These are phyloP conservation scores for Drosophila melanogaster DNA, from an alignment of 1,140 invertebrate genomes.

Conservation along the genomic window DNA sequence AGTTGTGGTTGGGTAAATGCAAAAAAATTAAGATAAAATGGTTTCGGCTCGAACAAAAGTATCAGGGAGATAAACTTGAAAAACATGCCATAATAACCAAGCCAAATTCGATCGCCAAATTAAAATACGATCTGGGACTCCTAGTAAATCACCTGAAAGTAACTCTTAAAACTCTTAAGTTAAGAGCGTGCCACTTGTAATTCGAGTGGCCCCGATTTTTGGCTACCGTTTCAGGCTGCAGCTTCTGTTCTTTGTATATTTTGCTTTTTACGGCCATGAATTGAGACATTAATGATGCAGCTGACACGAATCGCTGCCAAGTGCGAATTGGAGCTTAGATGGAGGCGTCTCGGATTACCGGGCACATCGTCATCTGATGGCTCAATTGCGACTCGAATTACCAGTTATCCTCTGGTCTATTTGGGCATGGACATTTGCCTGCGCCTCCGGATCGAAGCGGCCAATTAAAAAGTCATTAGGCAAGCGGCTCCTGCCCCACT, in stretches of 20 bases:
- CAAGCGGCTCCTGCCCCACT: conserved; percentile 8
- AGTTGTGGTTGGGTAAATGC: background rate
- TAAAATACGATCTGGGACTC: background rate
- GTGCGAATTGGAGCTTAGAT: conserved; percentile 69
- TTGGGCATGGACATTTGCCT: conserved; percentile 36
- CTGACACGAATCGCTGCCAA: conserved; percentile 24
- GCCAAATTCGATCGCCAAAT: background rate
- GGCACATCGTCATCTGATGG: conserved; percentile 44
- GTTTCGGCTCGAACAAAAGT: background rate
- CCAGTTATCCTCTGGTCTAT: conserved; percentile 32
- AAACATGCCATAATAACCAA: background rate
- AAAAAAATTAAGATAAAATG: background rate
- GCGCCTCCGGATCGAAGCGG: conserved; percentile 8
- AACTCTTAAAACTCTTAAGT: conserved; percentile 3
- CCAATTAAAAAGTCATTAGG: conserved; percentile 82
- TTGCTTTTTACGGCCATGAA: conserved; percentile 3
- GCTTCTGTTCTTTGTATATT: conserved; percentile 31
- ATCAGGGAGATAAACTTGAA: too few relatives aligned
- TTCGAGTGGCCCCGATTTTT: conserved; percentile 32
- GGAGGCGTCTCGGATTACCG: conserved; percentile 59
- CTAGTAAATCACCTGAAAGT: conserved; percentile 9
- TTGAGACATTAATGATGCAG: conserved; percentile 43
- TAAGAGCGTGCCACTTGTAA: conserved; percentile 50
- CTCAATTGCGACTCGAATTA: conserved; percentile 66
- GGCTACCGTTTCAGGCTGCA: conserved; percentile 53